Base-by-base conservation (phyloP, 23 tunicate genomes). In the Trididemnum miniatum region DNA sequence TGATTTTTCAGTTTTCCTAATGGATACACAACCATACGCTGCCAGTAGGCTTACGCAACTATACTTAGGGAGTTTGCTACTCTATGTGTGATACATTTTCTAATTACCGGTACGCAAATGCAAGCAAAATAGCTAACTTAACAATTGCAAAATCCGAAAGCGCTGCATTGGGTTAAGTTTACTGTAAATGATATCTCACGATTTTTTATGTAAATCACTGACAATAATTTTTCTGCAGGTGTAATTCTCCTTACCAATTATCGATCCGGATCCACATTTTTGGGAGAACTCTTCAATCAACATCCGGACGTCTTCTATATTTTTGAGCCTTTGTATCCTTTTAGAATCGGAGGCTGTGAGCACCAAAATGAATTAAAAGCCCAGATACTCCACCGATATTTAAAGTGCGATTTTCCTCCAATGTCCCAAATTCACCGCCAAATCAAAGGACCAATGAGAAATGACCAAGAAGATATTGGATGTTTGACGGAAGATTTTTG, bases 211-310 rank as follows among this genome's bases (percentile, higher is more conserved):
- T n/a, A n/a, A n/a, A n/a, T n/a, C n/a, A n/a, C n/a, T n/a, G n/a
- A n/a, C n/a, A n/a, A n/a, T n/a, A n/a, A n/a, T n/a, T n/a, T 7
- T 44, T 62, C n/a, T n/a, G 4, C 29, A 91, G 97, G 90, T 76
- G 84, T 91, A 0, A 64, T 91, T 39, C 49, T 91, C 51, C 35
- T 91, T 5, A 93, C 98, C 9, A 93, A 93, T 87, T 93, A 93
- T 66, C 83, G 98, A 27, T 93, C 98, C 3, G 98, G 98, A 20
- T 93, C 98, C 20, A 93, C 98, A 24, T 93, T 93, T 84, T 81
- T 93, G 27, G 98, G 98, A 1, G 83, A 93, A 59, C 82, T 93
- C n/a, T 93, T 93, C 54, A 93, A 93, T 65, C 98, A 93, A 35
- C 98, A 93, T 60, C 87, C 98, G 23, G 93, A 84, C 34, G 89